Conservation (phyloP, 1,140 invertebrate genomes). For the Lordiphosa collinella region DNA sequence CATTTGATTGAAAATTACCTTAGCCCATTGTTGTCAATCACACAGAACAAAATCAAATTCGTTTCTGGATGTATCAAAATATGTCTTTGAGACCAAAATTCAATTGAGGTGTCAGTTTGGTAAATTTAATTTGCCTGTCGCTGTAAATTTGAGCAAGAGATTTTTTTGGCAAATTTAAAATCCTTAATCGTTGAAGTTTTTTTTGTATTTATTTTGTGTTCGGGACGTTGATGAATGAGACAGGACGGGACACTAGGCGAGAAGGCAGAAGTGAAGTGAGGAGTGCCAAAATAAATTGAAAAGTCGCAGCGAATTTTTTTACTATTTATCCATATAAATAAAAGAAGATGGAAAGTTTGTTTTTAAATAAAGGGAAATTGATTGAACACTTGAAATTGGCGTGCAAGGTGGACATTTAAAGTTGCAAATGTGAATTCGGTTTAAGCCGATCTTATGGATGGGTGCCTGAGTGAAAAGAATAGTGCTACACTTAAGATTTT, state of each 20-base stretch:
- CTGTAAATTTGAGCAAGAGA: background rate
- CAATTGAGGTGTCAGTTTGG: slow-evolving; percentile 17
- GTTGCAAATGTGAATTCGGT: too few species aligned
- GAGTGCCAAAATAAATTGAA: slow-evolving; percentile 8
- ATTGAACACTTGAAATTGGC: background rate
- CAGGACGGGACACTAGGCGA: background rate
- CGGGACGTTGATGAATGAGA: slow-evolving; percentile 12
- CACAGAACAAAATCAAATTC: slow-evolving; percentile 11
- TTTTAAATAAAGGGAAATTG: slow-evolving; percentile 2
- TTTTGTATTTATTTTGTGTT: background rate
- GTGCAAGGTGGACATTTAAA: too few species aligned
- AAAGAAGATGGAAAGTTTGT: slow-evolving; percentile 9
- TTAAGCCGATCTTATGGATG: too few species aligned
- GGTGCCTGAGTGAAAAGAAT: too few species aligned
- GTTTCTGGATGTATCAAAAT: slow-evolving; percentile 2
- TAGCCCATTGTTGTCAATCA: slow-evolving; percentile 13
- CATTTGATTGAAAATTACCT: slow-evolving; percentile 21
- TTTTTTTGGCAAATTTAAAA: background rate
- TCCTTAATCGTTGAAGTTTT: slow-evolving; percentile 13
- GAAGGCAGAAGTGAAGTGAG: too few species aligned
- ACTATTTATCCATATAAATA: slow-evolving; percentile 10
- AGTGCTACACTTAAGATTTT: too few species aligned
- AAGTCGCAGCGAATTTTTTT: slow-evolving; percentile 1
- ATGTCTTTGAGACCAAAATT: slow-evolving; percentile 7
- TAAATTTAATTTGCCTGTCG: slow-evolving; percentile 13